phyloP scores from a whole-genome alignment of 2,113 vertebrate genomes.

The Monopterus albus region DNA sequence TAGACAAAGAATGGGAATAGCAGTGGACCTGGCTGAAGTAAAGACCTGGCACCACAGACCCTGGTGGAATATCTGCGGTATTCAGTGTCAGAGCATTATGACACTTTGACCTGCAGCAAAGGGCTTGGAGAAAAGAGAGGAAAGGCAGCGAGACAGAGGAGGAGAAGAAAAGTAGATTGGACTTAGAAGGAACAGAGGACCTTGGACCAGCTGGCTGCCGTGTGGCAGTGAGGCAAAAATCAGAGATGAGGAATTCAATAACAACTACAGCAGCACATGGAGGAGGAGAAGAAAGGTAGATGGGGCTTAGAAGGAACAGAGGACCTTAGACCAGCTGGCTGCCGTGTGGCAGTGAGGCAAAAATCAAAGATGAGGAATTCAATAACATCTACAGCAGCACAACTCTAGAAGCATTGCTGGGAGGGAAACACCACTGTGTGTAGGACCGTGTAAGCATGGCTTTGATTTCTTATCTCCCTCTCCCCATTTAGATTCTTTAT shows the following conservation, averaged over 20 bases:
- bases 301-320: conserved; percentile 30
- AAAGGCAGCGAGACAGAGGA: not conserved
- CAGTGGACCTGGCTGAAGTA: not conserved
- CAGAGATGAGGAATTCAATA: conserved; percentile 14
- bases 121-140: not conserved
- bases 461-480: conserved; percentile 1
- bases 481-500: not conserved
- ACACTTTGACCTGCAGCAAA: conserved; percentile 31
- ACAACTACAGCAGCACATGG: not conserved
- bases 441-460: not conserved
- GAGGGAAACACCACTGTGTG: not conserved
- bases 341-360: conserved; percentile 24
- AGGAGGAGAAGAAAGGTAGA: conserved; percentile 43
- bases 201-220: conserved; percentile 42
- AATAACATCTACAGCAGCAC: conserved; percentile 5
- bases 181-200: conserved; percentile 29
- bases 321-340: conserved; percentile 41
- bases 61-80: conserved; percentile 9
- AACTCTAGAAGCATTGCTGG: conserved; percentile 2
- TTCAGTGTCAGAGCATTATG: conserved; percentile 33
- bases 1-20: conserved; percentile 12
- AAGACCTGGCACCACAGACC: conserved; percentile 1
- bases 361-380: conserved; percentile 18
- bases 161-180: conserved; percentile 41
- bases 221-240: conserved; percentile 21